Base-by-base conservation (phyloP, 2,888 invertebrate species). In the Andrena bucephala region DNA sequence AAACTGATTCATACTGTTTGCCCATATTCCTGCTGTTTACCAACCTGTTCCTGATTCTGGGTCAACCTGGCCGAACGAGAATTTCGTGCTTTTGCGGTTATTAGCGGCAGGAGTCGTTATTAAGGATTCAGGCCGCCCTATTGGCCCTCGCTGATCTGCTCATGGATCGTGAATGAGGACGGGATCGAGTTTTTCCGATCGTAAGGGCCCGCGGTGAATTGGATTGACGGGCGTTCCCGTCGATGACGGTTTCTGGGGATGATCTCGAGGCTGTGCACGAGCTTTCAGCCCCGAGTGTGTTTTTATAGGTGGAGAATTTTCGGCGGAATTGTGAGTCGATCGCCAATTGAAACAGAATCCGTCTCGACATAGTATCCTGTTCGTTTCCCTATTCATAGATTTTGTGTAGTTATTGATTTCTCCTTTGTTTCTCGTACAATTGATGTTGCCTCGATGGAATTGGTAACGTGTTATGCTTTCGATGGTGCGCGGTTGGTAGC, bases 1-100 rank as follows among this genome's bases (percentile, higher is more conserved):
- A 87, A 86, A 84, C 79, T 76, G 81, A 87, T 82, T 80, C 76
- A 54, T 77, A 62, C 80, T 74, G 57, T 79, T 76, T 80, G 76
- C 73, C 57, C 73, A 77, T 77, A 81, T 85, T 70, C 71, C 57
- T 27, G 33, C 60, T 86, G 85, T 86, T 87, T 88, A 73, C 76
- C 72, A 81, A 87, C 75, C 81, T 65, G 68, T 68, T 77, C 42
- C 68, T 60, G 78, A 82, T 85, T 88, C 79, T 81, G 73, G 81
- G 81, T 76, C 84, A 81, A 77, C 68, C 83, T 71, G 72, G 72
- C 42, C 66, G 59, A 63, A 77, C 77, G 75, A 52, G 85, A 78
- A 78, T 77, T 85, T 81, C 85, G 72, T 80, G 79, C 79, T 84
- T 84, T 76, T 70, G 84, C 65, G 84, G 84, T 83, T 79, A 83